Percentiles rank a stretch among this genome's conserved stretches.
These are phyloP conservation scores for Seriola quinqueradiata DNA, from an alignment of 2,113 vertebrate species.

Conservation along the genomic window DNA sequence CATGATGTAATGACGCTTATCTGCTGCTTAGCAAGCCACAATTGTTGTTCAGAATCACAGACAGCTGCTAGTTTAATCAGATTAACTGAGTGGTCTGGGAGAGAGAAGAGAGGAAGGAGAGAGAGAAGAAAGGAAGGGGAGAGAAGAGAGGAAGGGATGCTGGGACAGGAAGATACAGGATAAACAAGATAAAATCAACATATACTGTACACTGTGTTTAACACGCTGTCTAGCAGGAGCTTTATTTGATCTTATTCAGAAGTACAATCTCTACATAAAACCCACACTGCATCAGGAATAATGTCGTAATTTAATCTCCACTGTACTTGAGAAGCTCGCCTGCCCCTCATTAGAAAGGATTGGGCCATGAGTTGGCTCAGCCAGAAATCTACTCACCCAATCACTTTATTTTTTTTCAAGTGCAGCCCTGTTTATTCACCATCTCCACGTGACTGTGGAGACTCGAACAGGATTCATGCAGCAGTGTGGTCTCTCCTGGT, in stretches of 20 bases:
- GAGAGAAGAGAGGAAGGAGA: neutral
- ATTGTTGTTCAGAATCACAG: constrained; percentile 45
- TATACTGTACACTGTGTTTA: neutral
- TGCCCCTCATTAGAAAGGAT: constrained; percentile 14
- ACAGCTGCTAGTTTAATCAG: constrained; percentile 55
- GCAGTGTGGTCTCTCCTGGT: neutral
- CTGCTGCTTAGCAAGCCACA: constrained; percentile 32
- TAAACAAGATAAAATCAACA: neutral
- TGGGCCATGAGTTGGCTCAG: neutral
- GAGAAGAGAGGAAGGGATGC: neutral
- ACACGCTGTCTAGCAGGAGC: neutral
- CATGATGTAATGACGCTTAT: constrained; percentile 54
- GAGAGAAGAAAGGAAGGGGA: too few relatives aligned
- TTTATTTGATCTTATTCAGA: neutral
- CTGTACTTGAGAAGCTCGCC: neutral
- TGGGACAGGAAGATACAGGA: neutral
- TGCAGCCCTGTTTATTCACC: neutral
- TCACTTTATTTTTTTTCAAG: constrained; percentile 1
- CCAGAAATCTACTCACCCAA: constrained; percentile 12
- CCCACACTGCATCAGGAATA: neutral
- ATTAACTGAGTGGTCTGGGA: constrained; percentile 31
- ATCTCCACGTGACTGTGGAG: constrained; percentile 1
- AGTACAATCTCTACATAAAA: neutral
- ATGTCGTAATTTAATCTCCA: constrained; percentile 1
- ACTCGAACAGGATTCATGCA: neutral